These are phyloP conservation scores for Heliconius nattereri DNA, from an alignment of 1,140 invertebrate species.

Conservation along the genomic window DNA sequence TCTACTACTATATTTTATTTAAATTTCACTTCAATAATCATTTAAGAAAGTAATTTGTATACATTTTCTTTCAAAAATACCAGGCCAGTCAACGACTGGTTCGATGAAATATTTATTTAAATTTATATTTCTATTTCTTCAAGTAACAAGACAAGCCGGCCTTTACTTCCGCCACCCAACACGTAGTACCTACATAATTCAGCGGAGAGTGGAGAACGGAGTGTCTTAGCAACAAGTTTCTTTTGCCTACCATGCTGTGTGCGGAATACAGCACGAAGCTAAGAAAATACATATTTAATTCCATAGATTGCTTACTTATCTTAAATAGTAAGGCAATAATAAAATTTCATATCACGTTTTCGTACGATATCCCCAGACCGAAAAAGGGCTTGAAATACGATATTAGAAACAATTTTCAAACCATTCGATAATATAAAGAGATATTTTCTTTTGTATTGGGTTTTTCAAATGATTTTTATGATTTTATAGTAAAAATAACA, in stretches of 20 bases:
- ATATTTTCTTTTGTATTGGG: background rate
- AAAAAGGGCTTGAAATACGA: slow-evolving; percentile 4
- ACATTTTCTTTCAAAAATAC: background rate
- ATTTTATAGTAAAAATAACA: background rate
- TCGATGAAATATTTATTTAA: too few relatives aligned
- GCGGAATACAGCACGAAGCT: too few relatives aligned
- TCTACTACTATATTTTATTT: background rate
- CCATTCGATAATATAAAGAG: background rate
- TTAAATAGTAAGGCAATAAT: background rate
- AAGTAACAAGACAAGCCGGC: too few relatives aligned
- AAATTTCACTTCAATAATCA: background rate
- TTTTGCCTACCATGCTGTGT: too few relatives aligned
- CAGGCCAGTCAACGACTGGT: too few relatives aligned
- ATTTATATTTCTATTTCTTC: too few relatives aligned
- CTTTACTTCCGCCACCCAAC: too few relatives aligned
- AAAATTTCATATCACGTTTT: slow-evolving; percentile 10
- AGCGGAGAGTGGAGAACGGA: too few relatives aligned
- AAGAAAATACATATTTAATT: background rate
- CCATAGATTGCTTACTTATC: background rate
- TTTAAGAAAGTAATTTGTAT: background rate
- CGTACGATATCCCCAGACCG: background rate
- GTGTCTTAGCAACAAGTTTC: too few relatives aligned
- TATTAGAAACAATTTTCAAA: slow-evolving; percentile 15
- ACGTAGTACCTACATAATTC: too few relatives aligned
- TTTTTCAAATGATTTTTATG: background rate